A percentile compares a stretch with the other conserved stretches of the same genome.
These are phyloP conservation scores for Deroplatys truncata DNA, from an alignment of 2,888 invertebrate genomes.

Conservation along the genomic window DNA sequence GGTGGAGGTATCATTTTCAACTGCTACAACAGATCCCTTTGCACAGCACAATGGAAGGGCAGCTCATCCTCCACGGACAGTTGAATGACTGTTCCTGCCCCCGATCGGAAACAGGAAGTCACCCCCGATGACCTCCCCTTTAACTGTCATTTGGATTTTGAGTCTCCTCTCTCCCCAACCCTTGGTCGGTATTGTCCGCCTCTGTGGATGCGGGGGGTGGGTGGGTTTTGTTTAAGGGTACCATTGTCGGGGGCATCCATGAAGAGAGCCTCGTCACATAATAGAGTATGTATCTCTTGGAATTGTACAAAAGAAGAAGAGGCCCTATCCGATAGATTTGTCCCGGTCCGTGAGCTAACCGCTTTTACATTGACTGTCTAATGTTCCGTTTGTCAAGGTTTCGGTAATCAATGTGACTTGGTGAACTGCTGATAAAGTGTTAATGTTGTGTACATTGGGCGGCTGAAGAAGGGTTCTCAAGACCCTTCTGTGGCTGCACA, in stretches of 20 bases:
- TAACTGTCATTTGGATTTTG: constrained; percentile 15
- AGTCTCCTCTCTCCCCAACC: constrained; percentile 7
- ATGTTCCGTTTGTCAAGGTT: background rate
- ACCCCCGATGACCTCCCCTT: constrained; percentile 16
- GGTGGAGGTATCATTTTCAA: background rate
- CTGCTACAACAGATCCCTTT: constrained; percentile 1
- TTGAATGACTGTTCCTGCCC: constrained; percentile 3
- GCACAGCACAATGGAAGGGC: constrained; percentile 12
- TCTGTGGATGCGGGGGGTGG: constrained; percentile 1
- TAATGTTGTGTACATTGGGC: background rate
- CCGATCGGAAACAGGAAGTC: constrained; percentile 22
- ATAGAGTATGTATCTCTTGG: background rate
- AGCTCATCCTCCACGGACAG: constrained; percentile 26
- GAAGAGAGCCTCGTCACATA: background rate
- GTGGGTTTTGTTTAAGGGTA: constrained; percentile 18
- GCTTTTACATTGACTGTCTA: background rate
- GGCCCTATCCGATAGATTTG: background rate
- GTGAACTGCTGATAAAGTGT: background rate
- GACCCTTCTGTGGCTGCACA: background rate
- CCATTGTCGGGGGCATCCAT: background rate
- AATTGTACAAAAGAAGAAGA: constrained; percentile 1
- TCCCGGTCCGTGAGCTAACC: background rate
- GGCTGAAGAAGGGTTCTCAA: background rate
- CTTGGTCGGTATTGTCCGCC: constrained; percentile 5
- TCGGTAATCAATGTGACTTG: background rate